phyloP scores from a whole-genome alignment of 2,888 invertebrate genomes.

The Erpobdella octoculata region DNA sequence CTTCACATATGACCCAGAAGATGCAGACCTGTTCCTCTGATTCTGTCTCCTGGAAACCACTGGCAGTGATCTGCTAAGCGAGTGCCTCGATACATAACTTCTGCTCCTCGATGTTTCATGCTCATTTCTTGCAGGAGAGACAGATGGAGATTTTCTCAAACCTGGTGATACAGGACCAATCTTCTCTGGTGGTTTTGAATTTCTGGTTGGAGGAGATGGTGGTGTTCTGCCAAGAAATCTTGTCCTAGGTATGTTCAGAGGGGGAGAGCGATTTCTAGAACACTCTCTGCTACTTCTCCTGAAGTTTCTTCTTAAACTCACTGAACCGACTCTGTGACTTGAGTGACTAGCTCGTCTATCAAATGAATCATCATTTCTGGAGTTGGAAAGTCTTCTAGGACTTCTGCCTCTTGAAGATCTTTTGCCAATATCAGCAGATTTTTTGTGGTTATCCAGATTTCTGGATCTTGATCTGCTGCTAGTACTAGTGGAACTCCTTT shows the following conservation, averaged over 20 bases:
- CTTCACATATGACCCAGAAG: neutral
- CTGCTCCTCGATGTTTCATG: neutral
- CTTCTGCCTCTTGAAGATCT: neutral
- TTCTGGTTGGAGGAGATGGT: slow-evolving; percentile 16
- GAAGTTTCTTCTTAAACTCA: neutral
- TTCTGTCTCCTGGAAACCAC: no score
- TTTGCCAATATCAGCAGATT: neutral
- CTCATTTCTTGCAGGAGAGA: neutral
- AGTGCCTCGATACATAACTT: neutral
- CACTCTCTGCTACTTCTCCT: neutral
- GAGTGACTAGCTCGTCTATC: neutral
- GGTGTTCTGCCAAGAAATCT: slow-evolving; percentile 19
- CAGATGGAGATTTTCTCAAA: neutral
- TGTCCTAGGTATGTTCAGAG: slow-evolving; percentile 17
- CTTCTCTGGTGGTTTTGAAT: neutral
- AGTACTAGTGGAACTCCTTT: neutral
- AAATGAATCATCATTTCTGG: neutral
- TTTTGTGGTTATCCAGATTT: no score
- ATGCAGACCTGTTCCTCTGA: neutral
- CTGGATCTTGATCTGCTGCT: neutral
- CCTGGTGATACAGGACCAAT: no score
- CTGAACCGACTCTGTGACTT: neutral
- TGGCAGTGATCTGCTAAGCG: slow-evolving; percentile 1
- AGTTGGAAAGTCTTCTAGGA: neutral
- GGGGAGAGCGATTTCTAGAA: slow-evolving; percentile 3